These are phyloP conservation scores for Abscondita cerata DNA, from an alignment of 2,888 invertebrate species.

Conservation along the genomic window DNA sequence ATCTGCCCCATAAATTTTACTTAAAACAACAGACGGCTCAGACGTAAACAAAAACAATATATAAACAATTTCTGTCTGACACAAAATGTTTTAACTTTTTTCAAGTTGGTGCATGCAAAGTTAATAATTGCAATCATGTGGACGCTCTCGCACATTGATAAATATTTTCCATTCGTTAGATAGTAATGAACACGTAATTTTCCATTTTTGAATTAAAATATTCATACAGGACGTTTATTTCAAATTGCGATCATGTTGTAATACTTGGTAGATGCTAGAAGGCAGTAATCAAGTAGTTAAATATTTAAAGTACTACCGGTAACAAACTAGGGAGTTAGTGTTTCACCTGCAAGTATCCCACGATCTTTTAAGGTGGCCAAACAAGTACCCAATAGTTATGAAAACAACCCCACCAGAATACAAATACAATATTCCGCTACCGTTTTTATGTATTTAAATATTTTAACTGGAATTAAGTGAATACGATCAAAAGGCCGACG, in stretches of 20 bases:
- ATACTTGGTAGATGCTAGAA: conserved; percentile 25
- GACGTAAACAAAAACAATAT: conserved; percentile 33
- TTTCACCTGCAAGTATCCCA: conserved; percentile 32
- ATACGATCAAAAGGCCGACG: conserved; percentile 26
- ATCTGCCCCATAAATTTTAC: conserved; percentile 42
- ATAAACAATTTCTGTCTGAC: no score
- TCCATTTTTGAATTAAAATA: conserved; percentile 18
- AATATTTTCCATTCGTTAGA: no score
- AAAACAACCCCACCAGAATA: conserved; percentile 40
- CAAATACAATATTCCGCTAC: conserved; percentile 34
- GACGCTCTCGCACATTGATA: no score
- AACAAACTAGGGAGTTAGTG: conserved; percentile 24
- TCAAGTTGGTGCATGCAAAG: no score
- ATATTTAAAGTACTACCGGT: conserved; percentile 24
- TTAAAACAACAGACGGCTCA: conserved; percentile 39
- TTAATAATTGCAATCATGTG: no score
- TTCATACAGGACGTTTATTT: conserved; percentile 20
- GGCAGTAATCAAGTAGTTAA: conserved; percentile 30
- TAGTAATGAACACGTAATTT: neutral
- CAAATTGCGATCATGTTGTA: conserved; percentile 27
- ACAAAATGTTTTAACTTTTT: no score
- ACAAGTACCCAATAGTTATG: conserved; percentile 38
- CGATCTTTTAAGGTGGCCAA: conserved; percentile 40
- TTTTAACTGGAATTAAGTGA: conserved; percentile 22
- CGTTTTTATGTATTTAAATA: conserved; percentile 14